Base-by-base conservation (phyloP, 1,140 invertebrate species). In the Heliconius congener region DNA sequence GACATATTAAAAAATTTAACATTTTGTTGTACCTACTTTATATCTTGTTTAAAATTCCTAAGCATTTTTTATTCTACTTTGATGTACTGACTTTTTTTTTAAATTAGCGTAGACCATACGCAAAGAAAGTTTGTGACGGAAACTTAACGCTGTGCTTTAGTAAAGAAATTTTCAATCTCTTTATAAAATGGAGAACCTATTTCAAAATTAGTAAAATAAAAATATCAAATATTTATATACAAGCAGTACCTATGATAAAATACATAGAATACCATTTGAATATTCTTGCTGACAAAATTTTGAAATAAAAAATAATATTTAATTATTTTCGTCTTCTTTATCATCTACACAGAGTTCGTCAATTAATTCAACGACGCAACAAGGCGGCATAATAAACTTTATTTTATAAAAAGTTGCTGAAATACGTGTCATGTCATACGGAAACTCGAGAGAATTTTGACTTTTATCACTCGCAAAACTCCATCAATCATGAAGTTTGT, bases 401-500 rank as follows among this genome's bases (percentile, higher is more conserved):
- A 4, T 23, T n/a, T 30, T 66, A 66, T 66, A 66, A 66, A 52
- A 66, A 30, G 60, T 66, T 66, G 9, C 23, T 66, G 8, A 66
- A 66, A 66, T 66, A 66, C 60, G 60, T 66, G 23, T 13, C 27
- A 66, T 66, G 27, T 66, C 23, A 66, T 30, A 66, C 23, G 60
- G 60, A 30, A 66, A 66, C 60, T 66, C 23, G 23, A 13, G 23
- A 66, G 11, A 27, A 66, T 66, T 66, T 30, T 27, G 60, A 30
- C 60, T 66, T 27, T 66, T 66, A 66, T 66, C 23, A 66, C 60
- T 16, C 60, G 60, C 3, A 66, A 66, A 66, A 66, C 60, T 66
- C n/a, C 60, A 66, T 66, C 60, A 66, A 66, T 66, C 57, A 23
- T 27, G 57, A 60, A 60, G 60, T 30, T 66, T 66, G 60, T 66